Evolutionary conservation across 2,797 vertebrate genomes (phyloP), one percentile per base, ranked within the genome.

Genomic region (Geotrypetes seraphini): DNA sequence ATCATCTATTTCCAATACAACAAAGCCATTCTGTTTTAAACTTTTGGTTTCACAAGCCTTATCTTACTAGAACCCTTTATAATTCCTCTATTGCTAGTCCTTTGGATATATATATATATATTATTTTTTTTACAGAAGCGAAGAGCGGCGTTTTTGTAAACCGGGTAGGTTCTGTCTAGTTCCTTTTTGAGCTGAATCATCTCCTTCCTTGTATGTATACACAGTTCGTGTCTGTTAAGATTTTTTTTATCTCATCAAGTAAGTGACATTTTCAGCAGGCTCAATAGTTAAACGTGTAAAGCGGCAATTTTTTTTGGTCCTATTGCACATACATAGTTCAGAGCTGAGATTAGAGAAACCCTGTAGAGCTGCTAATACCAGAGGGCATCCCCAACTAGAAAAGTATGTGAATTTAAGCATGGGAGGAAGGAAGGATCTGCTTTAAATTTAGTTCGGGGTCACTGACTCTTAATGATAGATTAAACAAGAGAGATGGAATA

Each of bases 341-440:
- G 75, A 77, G 72, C 74, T 72, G 72, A 84, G 83, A 85, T 85
- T 84, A 85, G 77, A 81, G 83, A 81, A 79, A 78, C 80, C 81
- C 78, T 71, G 69, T 79, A 73, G 79, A 78, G 79, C 76, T 71
- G 74, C 73, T 79, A 83, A 84, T 85, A 83, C 81, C 81, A 23
- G 63, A 82, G 83, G 83, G 81, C 81, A 82, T 83, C 76, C 61
- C 73, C 65, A 78, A 0, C 69, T 73, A 74, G 80, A 79, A 72
- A 83, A 81, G 68, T 80, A 78, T 84, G 80, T 81, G 80, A 83
- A 78, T 84, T 78, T 81, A 76, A 73, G 75, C 78, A 83, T 85
- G 78, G 75, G 81, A 84, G 83, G 81, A 85, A 85, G 83, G 80
- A 83, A 84, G 79, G 80, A 81, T 84, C 79, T 83, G 78, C 79